Evolutionary conservation across 2,797 vertebrate genomes (phyloP), one percentile per base, ranked within the genome.

Genomic region (Danio aesculapii): DNA sequence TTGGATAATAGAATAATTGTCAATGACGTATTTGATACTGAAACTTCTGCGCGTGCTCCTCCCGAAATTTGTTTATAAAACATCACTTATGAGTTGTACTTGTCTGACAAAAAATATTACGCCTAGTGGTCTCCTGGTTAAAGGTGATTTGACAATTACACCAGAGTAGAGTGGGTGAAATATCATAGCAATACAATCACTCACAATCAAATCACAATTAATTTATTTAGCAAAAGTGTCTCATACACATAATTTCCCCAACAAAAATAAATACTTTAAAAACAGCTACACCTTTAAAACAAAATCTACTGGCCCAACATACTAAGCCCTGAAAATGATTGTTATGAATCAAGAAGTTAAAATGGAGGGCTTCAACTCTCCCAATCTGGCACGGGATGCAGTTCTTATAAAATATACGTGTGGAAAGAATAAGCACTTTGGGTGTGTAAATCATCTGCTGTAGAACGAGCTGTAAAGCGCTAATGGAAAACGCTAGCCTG

Each of bases 351-450:
- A 66, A 57, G n/a, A 30, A 16, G 14, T 39, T 75, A 14, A 75
- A 75, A 63, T 58, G 68, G 41, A 53, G 41, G 47, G 16, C 46
- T 17, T 9, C 10, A 14, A 49, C 59, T 63, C 58, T 17, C 21
- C 43, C 19, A 1, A 16, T 59, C 57, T 73, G 41, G 59, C 59
- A 17, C 9, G n/a, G n/a, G 41, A 8, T 67, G 75, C 62, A 64
- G 8, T 17, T 21, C 75, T 77, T 39, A 66, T 53, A 66, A 46
- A 66, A 77, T 46, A 67, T 55, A 61, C 61, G 75, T 77, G 55
- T 57, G 50, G 41, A 77, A 49, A 66, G 13, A 53, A 44, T 52
- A 64, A 53, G 17, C 30, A 46, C 13, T 75, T 30, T 50, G 47
- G 5, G 46, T n/a, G 46, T 61, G 47, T 64, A 44, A 64, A 76